Base-by-base conservation (phyloP, 2,888 invertebrate genomes). In the Gerris lacustris region DNA sequence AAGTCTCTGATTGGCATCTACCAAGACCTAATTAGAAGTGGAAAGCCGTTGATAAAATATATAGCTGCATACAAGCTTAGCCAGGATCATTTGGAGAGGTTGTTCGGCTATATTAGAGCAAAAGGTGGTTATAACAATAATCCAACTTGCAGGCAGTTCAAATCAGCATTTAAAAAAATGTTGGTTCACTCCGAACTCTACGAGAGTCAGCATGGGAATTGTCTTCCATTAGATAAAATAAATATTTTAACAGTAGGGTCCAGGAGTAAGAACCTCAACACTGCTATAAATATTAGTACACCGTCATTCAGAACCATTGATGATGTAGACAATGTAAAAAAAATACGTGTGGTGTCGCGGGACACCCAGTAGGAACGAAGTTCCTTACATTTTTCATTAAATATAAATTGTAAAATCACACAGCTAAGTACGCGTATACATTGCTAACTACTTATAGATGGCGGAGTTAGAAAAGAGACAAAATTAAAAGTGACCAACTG, bases 1-100 rank as follows among this genome's bases (percentile, higher is more conserved):
- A n/a, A n/a, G n/a, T n/a, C n/a, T n/a, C n/a, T n/a, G n/a, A n/a
- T n/a, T n/a, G n/a, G n/a, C n/a, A n/a, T n/a, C n/a, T n/a, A n/a
- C n/a, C n/a, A n/a, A n/a, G n/a, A n/a, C n/a, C n/a, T n/a, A n/a
- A n/a, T n/a, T n/a, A n/a, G n/a, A n/a, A n/a, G n/a, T n/a, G n/a
- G n/a, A n/a, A n/a, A n/a, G n/a, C n/a, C n/a, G n/a, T n/a, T n/a
- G n/a, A n/a, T n/a, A n/a, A n/a, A 15, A 15, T 72, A 71, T 55
- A 44, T 71, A n/a, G 69, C 71, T 4, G 44, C 67, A 11, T 72
- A 69, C 43, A 71, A 72, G 69, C 17, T 72, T 11, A 72, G 68
- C 18, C 69, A 72, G 55, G 72, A 72, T 44, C 69, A 72, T 72
- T 64, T 69, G 45, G 72, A 72, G 44, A 67, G 72, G 63, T 64